Percentiles rank a stretch among this genome's conserved stretches.
Evolutionary conservation across 1,140 invertebrate genomes (phyloP).

Genomic region (Drosophila baimaii): DNA sequence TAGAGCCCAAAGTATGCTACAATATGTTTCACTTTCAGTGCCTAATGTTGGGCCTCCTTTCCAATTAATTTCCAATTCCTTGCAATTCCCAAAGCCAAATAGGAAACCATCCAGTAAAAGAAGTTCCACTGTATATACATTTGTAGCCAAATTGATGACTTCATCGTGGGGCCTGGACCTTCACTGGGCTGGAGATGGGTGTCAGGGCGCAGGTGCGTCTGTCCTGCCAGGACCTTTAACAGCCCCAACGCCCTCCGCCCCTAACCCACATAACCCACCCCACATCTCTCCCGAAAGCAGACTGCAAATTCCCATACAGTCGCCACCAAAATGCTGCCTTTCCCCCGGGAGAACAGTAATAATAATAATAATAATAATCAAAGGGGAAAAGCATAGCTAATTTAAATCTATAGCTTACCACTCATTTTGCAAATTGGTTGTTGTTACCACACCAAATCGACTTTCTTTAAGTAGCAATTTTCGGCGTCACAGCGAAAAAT

Average conservation of each 20-base stretch:
- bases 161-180: conserved; percentile 31
- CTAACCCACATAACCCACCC: conserved; percentile 1
- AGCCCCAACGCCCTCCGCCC: not conserved
- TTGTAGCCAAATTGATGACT: conserved; percentile 52
- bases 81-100: not conserved
- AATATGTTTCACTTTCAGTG: not conserved
- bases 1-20: not conserved
- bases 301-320: conserved; percentile 48
- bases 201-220: conserved; percentile 45
- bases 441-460: conserved; percentile 13
- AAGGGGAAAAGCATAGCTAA: not conserved
- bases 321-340: conserved; percentile 4
- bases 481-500: conserved; percentile 27
- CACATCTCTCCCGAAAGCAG: conserved; percentile 29
- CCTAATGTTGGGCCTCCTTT: not conserved
- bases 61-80: too few species aligned
- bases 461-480: conserved; percentile 1
- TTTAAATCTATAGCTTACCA: not conserved
- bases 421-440: conserved; percentile 16
- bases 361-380: too few species aligned
- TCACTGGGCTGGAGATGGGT: conserved; percentile 9
- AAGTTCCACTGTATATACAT: conserved; percentile 9
- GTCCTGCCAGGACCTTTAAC: conserved; percentile 23
- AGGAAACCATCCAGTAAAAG: not conserved
- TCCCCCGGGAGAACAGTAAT: not conserved